Evolutionary conservation across 2,113 vertebrate genomes (phyloP).

Genomic region (Eublepharis macularius): DNA sequence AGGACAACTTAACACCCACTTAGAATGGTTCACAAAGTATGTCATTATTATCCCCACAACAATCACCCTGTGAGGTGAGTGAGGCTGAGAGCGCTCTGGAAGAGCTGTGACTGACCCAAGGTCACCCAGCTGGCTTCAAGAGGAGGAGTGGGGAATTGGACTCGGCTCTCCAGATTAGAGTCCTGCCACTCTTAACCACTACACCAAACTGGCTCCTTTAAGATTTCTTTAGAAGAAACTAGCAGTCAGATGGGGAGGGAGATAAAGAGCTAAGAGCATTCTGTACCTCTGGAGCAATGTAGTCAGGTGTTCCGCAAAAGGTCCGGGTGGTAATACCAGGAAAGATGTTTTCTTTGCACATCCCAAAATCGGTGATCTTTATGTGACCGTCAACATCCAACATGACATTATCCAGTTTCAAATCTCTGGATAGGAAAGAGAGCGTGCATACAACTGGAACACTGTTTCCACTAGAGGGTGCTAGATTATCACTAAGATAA

Average conservation of each 20-base stretch:
- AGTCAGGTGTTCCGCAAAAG: conserved; percentile 92
- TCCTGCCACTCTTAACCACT: too few relatives aligned
- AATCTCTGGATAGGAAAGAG: conserved; percentile 74
- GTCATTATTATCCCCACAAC: too few relatives aligned
- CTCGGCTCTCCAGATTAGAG: too few relatives aligned
- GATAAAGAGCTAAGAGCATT: not conserved
- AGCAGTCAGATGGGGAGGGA: too few relatives aligned
- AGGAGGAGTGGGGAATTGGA: too few relatives aligned
- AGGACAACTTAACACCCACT: too few relatives aligned
- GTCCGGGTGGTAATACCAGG: conserved; percentile 85
- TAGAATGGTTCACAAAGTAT: too few relatives aligned
- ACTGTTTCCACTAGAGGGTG: not conserved
- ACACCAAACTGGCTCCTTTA: too few relatives aligned
- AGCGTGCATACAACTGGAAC: not conserved
- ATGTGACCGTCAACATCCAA: conserved; percentile 89
- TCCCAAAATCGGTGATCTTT: conserved; percentile 92
- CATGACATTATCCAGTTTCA: conserved; percentile 92
- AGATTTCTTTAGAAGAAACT: not conserved
- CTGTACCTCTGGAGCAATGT: conserved; percentile 90
- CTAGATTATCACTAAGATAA: not conserved
- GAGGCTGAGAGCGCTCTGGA: too few relatives aligned
- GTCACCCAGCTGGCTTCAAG: too few relatives aligned
- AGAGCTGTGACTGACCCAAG: too few relatives aligned
- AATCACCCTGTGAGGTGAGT: too few relatives aligned
- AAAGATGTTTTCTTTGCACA: conserved; percentile 90